Percentiles rank a stretch among this genome's conserved stretches.
These are phyloP conservation scores for Bombus impatiens DNA, from an alignment of 1,140 invertebrate genomes.

Conservation along the genomic window DNA sequence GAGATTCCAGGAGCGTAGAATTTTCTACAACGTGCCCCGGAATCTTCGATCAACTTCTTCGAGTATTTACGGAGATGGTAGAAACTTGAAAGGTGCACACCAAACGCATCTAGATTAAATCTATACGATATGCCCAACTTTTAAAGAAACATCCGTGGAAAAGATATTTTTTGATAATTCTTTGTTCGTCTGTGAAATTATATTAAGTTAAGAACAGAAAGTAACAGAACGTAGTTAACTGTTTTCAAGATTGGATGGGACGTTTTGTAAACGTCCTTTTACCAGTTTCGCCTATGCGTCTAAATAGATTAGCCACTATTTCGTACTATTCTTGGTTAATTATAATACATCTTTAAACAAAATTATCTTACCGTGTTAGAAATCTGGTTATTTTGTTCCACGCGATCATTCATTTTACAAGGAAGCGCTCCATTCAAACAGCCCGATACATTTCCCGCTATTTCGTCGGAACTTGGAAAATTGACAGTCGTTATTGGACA, in stretches of 20 bases:
- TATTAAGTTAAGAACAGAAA: too few relatives aligned
- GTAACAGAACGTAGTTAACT: too few relatives aligned
- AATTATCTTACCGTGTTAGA: not conserved
- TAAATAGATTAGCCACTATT: not conserved
- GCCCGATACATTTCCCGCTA: not conserved
- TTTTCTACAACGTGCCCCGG: not conserved
- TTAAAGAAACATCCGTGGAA: too few relatives aligned
- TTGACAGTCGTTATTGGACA: not conserved
- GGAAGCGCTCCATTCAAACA: not conserved
- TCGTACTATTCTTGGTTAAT: not conserved
- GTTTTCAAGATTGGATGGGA: too few relatives aligned
- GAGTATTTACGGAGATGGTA: too few relatives aligned
- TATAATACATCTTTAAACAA: not conserved
- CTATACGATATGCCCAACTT: not conserved
- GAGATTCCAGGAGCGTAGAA: slow-evolving; percentile 1
- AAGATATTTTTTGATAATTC: too few relatives aligned
- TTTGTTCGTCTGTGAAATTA: not conserved
- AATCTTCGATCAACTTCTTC: slow-evolving; percentile 21
- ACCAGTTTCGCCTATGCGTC: not conserved
- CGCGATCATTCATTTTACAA: not conserved
- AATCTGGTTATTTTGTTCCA: not conserved
- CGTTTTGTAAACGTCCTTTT: too few relatives aligned
- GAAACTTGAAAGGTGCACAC: too few relatives aligned
- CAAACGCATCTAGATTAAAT: not conserved
- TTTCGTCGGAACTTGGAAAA: slow-evolving; percentile 34